Percentiles rank a stretch among this genome's conserved stretches.
Conservation (phyloP, 2,113 vertebrate genomes). For the Anhinga rufa region DNA sequence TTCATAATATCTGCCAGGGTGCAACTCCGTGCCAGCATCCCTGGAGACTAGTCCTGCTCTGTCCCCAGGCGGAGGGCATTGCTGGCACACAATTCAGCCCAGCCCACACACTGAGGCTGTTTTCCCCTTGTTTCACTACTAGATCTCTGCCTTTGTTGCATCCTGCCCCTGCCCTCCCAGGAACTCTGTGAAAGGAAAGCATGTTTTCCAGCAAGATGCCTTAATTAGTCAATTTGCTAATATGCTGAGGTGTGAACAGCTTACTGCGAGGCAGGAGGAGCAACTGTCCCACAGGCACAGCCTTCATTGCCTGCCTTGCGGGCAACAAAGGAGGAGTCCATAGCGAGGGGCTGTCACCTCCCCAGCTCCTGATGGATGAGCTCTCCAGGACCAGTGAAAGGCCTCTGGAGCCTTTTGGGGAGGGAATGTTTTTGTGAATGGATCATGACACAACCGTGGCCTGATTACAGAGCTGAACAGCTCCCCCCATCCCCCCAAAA, state of each 20-base stretch:
- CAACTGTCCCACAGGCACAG: not conserved
- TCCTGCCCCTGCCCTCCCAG: not conserved
- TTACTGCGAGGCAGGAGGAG: not conserved
- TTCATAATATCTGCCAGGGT: not conserved
- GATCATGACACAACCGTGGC: not conserved
- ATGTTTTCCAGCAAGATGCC: not conserved
- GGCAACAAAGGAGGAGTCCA: accelerated
- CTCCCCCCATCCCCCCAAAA: not conserved
- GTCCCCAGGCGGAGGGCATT: not conserved
- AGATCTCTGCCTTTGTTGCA: accelerated
- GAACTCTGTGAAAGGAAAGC: not conserved
- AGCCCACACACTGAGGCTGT: not conserved
- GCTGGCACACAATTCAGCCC: not conserved
- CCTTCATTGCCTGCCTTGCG: not conserved
- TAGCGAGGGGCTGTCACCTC: not conserved
- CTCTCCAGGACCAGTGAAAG: not conserved
- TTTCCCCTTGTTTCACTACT: not conserved
- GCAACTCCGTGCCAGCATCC: not conserved
- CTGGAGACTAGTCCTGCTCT: not conserved
- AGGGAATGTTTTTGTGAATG: slow-evolving; percentile 4
- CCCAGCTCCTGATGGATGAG: not conserved
- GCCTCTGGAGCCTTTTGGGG: not conserved
- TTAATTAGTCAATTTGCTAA: slow-evolving; percentile 30
- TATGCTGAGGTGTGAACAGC: not conserved
- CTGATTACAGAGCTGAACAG: not conserved